Evolutionary conservation across 92 coral and sea anemone genomes (phyloP).

Genomic region (Ricordea florida): DNA sequence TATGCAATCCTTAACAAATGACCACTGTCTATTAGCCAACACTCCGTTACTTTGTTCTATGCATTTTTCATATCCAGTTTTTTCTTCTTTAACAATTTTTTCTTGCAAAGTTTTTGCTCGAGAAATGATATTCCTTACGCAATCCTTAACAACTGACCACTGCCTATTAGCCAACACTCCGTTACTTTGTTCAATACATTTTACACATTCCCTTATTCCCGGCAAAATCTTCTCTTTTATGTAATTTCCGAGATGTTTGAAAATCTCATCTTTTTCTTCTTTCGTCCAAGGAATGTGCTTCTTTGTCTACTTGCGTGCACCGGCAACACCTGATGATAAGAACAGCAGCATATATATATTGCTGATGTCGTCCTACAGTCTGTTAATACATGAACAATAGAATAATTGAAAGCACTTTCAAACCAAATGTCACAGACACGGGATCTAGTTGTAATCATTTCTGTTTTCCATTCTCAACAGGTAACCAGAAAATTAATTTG

Average conservation of each 20-base stretch:
- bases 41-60: slow-evolving; percentile 12
- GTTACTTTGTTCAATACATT: slow-evolving; percentile 26
- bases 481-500: background rate
- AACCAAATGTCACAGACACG: slow-evolving; percentile 1
- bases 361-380: too few species aligned
- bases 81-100: slow-evolving; percentile 9
- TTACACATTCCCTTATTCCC: slow-evolving; percentile 31
- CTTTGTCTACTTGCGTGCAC: slow-evolving; percentile 13
- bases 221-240: slow-evolving; percentile 14
- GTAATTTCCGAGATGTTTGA: slow-evolving; percentile 32
- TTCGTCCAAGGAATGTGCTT: slow-evolving; percentile 36
- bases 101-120: slow-evolving; percentile 24
- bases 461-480: slow-evolving; percentile 6
- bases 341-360: background rate
- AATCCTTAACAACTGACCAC: slow-evolving; percentile 51
- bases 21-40: slow-evolving; percentile 31
- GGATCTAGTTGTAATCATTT: slow-evolving; percentile 7
- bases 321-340: slow-evolving; percentile 5
- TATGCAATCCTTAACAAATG: slow-evolving; percentile 28
- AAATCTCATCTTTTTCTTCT: slow-evolving; percentile 43
- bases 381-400: background rate
- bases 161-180: slow-evolving; percentile 20
- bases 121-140: slow-evolving; percentile 22
- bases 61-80: slow-evolving; percentile 19
- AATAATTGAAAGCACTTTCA: background rate